Evolutionary conservation across 2,888 invertebrate species (phyloP).

Genomic region (Kryphioiulus occultus): DNA sequence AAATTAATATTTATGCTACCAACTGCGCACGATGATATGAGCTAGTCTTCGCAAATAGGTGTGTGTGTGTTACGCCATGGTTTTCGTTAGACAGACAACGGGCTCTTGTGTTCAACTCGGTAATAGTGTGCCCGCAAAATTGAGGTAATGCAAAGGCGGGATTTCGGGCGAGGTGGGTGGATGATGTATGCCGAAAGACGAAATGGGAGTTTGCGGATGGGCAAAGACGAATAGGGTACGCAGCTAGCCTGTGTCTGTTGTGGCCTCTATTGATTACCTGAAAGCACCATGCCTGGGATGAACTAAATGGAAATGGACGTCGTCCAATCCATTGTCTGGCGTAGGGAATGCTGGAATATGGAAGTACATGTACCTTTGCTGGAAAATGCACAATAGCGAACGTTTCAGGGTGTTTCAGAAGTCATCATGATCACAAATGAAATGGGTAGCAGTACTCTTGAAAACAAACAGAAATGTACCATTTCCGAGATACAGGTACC

Average conservation of each 20-base stretch:
- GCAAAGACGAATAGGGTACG: conserved; percentile 13
- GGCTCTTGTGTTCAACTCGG: background rate
- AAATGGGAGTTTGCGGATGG: background rate
- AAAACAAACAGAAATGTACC: too few relatives aligned
- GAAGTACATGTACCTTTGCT: background rate
- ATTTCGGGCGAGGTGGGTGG: conserved; percentile 8
- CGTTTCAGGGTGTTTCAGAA: too few relatives aligned
- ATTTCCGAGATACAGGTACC: too few relatives aligned
- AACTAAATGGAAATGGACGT: conserved; percentile 31
- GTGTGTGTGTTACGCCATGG: background rate
- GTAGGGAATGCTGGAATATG: conserved; percentile 18
- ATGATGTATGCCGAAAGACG: conserved; percentile 21
- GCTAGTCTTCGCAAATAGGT: background rate
- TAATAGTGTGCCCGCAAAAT: background rate
- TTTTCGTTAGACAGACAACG: background rate
- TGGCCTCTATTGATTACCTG: conserved; percentile 36
- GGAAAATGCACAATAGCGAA: background rate
- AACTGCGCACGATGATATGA: background rate
- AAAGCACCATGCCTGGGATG: background rate
- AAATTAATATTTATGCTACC: conserved; percentile 33
- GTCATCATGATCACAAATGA: too few relatives aligned
- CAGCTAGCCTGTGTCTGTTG: conserved; percentile 13
- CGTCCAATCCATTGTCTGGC: conserved; percentile 33
- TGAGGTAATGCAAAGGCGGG: conserved; percentile 19
- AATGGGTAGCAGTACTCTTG: too few relatives aligned